Base-by-base conservation (phyloP, 2,888 invertebrate genomes). In the Pegoplata infirma region DNA sequence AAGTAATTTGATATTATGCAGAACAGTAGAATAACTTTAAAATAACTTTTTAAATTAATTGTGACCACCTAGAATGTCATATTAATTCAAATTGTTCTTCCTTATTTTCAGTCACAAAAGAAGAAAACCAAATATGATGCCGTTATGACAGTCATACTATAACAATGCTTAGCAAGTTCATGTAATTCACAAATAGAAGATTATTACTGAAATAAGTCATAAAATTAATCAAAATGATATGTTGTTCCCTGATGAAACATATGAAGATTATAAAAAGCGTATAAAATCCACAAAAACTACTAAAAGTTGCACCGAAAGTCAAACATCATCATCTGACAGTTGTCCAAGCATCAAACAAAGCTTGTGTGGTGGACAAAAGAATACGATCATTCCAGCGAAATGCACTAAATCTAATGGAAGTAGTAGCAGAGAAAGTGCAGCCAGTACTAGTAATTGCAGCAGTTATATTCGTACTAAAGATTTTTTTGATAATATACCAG, bases 191-290 rank as follows among this genome's bases (percentile, higher is more conserved):
- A 61, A 14, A 23, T 49, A 61, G n/a, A n/a, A n/a, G 68, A 69
- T 66, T 75, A 51, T 67, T 47, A 47, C 47, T 51, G 49, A 69
- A 28, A 32, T 51, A 46, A 61, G 55, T 66, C 59, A 69, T 55
- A 66, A 40, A 55, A 74, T 69, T 77, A 67, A 80, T 77, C 84
- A 87, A 84, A 83, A 85, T 86, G 87, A 86, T 86, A 92, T 93
- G 94, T 92, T 95, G 91, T 92, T 94, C 90, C 94, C 95, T 84
- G 95, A 95, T 91, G 94, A 95, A 91, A 94, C 94, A 85, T 95
- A 95, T 91, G 94, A 81, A 58, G 76, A 78, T 32, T 76, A 73
- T 46, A 59, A 79, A 46, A 66, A 55, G 32, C 69, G 72, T 46
- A 51, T 76, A 47, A 75, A 71, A 56, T 23, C 21, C 40, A 63